A percentile compares a stretch with the other conserved stretches of the same genome.
Conservation (phyloP, 2,888 invertebrate species). For the Drosophila borborema region DNA sequence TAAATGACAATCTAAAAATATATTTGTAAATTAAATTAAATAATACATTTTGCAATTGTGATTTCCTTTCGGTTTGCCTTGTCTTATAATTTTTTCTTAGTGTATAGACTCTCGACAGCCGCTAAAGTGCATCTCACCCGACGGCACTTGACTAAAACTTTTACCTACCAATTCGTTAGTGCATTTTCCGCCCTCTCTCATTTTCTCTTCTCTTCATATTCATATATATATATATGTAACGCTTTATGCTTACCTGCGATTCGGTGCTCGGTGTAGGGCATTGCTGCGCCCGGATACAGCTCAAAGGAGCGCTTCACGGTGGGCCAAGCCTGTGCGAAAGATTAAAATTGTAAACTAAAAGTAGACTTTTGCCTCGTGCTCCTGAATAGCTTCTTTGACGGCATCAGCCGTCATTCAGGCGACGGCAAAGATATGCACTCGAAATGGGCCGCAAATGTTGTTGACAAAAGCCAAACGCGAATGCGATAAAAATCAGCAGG, state of each 20-base stretch:
- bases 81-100: not conserved
- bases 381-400: slow-evolving; percentile 27
- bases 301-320: slow-evolving; percentile 83
- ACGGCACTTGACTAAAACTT: slow-evolving; percentile 65
- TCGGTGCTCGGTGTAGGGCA: slow-evolving; percentile 80
- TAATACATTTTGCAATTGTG: not conserved
- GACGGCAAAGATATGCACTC: slow-evolving; percentile 28
- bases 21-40: not conserved
- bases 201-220: too few species aligned
- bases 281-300: slow-evolving; percentile 72
- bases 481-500: slow-evolving; percentile 71
- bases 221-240: not conserved
- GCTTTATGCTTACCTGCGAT: slow-evolving; percentile 82
- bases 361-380: slow-evolving; percentile 10
- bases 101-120: slow-evolving; percentile 52
- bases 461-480: slow-evolving; percentile 45
- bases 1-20: too few species aligned
- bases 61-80: too few species aligned
- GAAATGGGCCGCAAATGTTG: slow-evolving; percentile 33
- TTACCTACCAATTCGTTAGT: slow-evolving; percentile 40
- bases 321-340: slow-evolving; percentile 83
- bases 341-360: slow-evolving; percentile 35
- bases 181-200: slow-evolving; percentile 5
- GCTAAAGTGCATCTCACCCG: slow-evolving; percentile 64
- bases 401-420: slow-evolving; percentile 21